Evolutionary conservation across 2,797 vertebrate species (phyloP), one percentile per base, ranked within the genome.

Genomic region (Anas acuta): DNA sequence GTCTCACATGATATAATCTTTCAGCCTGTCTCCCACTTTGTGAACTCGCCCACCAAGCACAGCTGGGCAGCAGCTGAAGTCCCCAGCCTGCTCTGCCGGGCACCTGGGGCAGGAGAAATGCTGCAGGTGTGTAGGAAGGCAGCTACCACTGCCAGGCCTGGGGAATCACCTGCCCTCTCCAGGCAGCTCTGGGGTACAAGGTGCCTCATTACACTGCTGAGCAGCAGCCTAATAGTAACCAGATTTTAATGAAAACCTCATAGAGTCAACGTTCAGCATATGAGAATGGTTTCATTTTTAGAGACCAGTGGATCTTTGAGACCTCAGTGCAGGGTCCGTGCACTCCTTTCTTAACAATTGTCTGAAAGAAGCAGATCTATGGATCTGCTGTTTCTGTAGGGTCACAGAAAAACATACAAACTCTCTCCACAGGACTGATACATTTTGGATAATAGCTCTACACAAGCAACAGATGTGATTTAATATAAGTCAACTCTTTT

Each of bases 401-500:
- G 69, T 84, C 75, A 77, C 56, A 76, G 70, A 89, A 87, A 69
- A 73, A 1, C 9, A 58, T 14, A 37, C 5, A 62, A 83, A 47
- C 25, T 84, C 90, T 76, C 74, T 81, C 81, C 25, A 84, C n/a
- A 74, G 14, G 37, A 92, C 67, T 92, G 81, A 94, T 35, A 90
- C 8, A 72, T 65, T 84, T 85, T 64, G 92, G 81, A 56, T 84
- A 78, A 30, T 72, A 97, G 90, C 39, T 61, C 54, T 23, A 86
- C 65, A 41, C 11, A n/a, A 86, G 60, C 69, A 96, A 91, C 72
- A 94, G 85, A 71, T 86, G 85, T 76, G 75, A 92, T 85, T 94
- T 89, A 91, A 84, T 60, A 85, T 60, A 92, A 92, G 66, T 60
- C 80, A 90, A 92, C 73, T 41, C 49, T 90, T 93, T 97, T 84